Evolutionary conservation across 1,140 invertebrate species (phyloP).

Genomic region (Wiebesia pumilae): DNA sequence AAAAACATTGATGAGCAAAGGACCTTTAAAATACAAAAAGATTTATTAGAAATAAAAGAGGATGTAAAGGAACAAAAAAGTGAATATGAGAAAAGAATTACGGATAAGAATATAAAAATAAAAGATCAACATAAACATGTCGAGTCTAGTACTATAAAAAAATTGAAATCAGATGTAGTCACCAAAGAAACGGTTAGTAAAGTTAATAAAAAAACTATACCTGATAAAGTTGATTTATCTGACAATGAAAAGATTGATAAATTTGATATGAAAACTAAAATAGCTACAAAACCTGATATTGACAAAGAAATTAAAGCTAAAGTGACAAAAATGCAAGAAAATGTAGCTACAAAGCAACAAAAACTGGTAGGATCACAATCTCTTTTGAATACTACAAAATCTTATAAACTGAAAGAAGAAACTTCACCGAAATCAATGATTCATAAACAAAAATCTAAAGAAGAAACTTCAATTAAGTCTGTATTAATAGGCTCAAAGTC

Average conservation of each 20-base stretch:
- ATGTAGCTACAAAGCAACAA: conserved; percentile 30
- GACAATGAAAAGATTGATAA: conserved; percentile 22
- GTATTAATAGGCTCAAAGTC: conserved; percentile 16
- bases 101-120: background rate
- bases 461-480: conserved; percentile 25
- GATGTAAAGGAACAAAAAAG: background rate
- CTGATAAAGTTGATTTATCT: conserved; percentile 10
- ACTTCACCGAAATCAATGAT: background rate
- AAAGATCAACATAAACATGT: conserved; percentile 1
- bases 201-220: background rate
- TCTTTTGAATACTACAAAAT: background rate
- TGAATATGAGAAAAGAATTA: conserved; percentile 29
- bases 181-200: conserved; percentile 18
- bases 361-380: conserved; percentile 17
- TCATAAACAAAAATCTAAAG: conserved; percentile 22
- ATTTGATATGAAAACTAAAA: conserved; percentile 40
- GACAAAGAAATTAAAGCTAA: conserved; percentile 52
- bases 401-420: conserved; percentile 19
- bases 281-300: conserved; percentile 26
- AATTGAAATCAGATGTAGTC: conserved; percentile 10
- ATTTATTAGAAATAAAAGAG: background rate
- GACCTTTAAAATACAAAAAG: conserved; percentile 27
- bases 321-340: conserved; percentile 51
- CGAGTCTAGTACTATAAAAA: conserved; percentile 1
- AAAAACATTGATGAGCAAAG: conserved; percentile 43